Evolutionary conservation across 2,797 vertebrate species (phyloP), one percentile per base, ranked within the genome.

Genomic region (Acipenser oxyrinchus): DNA sequence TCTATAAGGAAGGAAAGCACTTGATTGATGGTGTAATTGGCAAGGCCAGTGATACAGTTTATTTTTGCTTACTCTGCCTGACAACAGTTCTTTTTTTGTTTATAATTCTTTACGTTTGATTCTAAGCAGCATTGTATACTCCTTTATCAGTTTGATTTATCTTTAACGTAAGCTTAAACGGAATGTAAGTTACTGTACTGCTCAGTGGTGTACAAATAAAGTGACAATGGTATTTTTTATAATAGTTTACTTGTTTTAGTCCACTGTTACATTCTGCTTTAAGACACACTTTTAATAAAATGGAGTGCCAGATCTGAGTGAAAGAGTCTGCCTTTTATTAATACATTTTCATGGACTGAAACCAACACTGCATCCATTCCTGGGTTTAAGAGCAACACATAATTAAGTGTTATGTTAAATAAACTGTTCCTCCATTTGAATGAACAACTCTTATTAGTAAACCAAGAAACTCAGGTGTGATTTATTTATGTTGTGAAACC

Each of bases 121-220:
- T 63, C 71, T 51, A 67, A 55, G n/a, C n/a, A 9, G 52, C 52
- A 9, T 55, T 49, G 7, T 6, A 69, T n/a, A 60, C 52, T 18
- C 23, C 65, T 62, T 66, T 63, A 52, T 48, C 23, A 48, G 6
- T 71, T 73, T 72, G 60, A 62, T 10, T 58, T n/a, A 64, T 74
- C 18, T 70, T 65, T 51, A 63, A 65, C 70, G 65, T 75, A 53
- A 69, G 66, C 68, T 66, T 6, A 4, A 62, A 64, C 60, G 58
- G 66, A 65, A 68, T 74, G 70, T 70, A 70, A 67, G 60, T 77
- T 66, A 65, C 71, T 72, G 72, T 77, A 70, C 65, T 70, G 68
- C 66, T 15, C 59, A 69, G 64, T 51, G 62, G 37, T n/a, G 15
- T 69, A 73, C 55, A 74, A 77, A 71, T 76, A 74, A 76, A 74